phyloP scores from a whole-genome alignment of 2,113 vertebrate genomes.

The Vimba vimba region DNA sequence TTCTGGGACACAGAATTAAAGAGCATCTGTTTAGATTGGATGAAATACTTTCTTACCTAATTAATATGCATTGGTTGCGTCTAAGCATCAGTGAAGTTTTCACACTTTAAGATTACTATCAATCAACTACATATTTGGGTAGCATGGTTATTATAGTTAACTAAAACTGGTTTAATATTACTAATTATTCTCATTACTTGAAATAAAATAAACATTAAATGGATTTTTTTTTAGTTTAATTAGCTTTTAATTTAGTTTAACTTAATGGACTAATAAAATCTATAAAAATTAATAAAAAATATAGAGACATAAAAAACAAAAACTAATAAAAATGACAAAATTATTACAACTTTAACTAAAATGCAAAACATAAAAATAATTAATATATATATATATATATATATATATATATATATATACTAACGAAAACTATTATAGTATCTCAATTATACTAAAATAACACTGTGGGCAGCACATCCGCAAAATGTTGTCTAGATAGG shows the following conservation, averaged over 20 bases:
- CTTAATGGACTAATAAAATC: not conserved
- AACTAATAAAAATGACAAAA: not conserved
- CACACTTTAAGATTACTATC: no score
- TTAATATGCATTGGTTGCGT: no score
- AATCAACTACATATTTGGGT: no score
- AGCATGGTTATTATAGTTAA: no score
- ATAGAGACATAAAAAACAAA: not conserved
- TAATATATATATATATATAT: no score
- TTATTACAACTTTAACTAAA: not conserved
- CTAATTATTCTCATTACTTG: no score
- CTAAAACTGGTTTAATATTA: no score
- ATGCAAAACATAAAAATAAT: not conserved
- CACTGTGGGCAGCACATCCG: not conserved
- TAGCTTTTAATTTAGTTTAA: not conserved
- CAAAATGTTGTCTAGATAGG: not conserved
- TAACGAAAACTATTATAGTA: not conserved
- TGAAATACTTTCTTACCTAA: no score
- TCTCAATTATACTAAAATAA: not conserved
- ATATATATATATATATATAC: no score
- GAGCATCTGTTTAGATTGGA: no score
- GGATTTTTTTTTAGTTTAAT: not conserved
- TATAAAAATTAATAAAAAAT: not conserved
- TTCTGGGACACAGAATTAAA: slow-evolving; percentile 19
- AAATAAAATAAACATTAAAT: no score
- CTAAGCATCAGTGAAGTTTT: no score